A percentile compares a stretch with the other conserved stretches of the same genome.
These are phyloP conservation scores for Etia nguti DNA, from an alignment of 2,113 vertebrate species.

Conservation along the genomic window DNA sequence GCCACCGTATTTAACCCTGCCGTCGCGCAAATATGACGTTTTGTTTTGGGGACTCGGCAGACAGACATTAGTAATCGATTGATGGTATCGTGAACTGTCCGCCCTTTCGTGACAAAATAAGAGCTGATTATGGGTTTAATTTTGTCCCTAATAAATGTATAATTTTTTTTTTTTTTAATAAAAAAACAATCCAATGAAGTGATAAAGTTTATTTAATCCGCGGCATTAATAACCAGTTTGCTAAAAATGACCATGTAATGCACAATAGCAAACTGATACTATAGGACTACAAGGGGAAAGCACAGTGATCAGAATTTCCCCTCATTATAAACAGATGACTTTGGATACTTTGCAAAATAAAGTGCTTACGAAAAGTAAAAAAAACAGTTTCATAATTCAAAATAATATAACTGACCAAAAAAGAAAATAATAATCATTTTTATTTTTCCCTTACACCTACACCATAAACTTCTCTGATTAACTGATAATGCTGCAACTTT, in stretches of 20 bases:
- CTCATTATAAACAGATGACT: not conserved
- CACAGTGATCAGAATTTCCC: not conserved
- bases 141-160: too few species aligned
- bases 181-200: not conserved
- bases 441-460: not conserved
- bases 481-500: not conserved
- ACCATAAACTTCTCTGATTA: not conserved
- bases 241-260: not conserved
- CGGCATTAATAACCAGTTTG: not conserved
- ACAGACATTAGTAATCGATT: conserved; percentile 19
- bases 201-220: too few species aligned
- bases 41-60: not conserved
- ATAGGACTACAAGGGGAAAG: not conserved
- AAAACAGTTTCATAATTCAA: not conserved
- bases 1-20: not conserved
- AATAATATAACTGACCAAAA: not conserved
- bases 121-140: too few species aligned
- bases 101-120: not conserved
- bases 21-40: conserved; percentile 26
- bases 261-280: not conserved
- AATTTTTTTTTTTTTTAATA: too few species aligned
- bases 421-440: not conserved
- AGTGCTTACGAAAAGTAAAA: not conserved
- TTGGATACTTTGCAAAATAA: not conserved
- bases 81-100: not conserved